Base-by-base conservation (phyloP, 1,140 invertebrate genomes). In the Lepidotrigona ventralis region DNA sequence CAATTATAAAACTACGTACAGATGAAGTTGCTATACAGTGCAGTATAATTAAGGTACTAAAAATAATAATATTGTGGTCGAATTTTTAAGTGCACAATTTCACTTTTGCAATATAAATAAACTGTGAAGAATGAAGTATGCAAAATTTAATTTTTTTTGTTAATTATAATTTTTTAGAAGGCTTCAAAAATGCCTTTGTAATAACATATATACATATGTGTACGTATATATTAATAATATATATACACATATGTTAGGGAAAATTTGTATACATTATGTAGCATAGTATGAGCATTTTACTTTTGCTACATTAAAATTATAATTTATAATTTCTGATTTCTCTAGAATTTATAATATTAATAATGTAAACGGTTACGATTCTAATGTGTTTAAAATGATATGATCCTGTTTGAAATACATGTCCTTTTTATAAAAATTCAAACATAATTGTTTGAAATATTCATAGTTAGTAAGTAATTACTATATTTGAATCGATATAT, bases 1-100 rank as follows among this genome's bases (percentile, higher is more conserved):
- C 29, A 86, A 74, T 86, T 88, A 78, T 79, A 81, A 56, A 74
- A 71, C 64, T 86, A 88, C 81, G 54, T 88, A 70, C 63, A 51
- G 26, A 72, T 76, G 39, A 81, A 87, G 33, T 82, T 81, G 78
- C 79, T 88, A 80, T 87, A 72, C 54, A 63, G 33, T 64, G 51
- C 70, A 66, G 74, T 68, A 85, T 79, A 79, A 78, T 58, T 78
- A 81, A 68, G 56, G 23, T 81, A 73, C 26, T 72, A 80, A 29
- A 19, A 56, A 79, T 75, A 15, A 63, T 75, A 63, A 60, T 75
- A 60, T 60, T 60, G 39, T 72, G 60, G 86, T 80, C 26, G 46
- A 77, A 76, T 53, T 84, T 87, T 87, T 39, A 29, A 84, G 21
- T 86, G 78, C 77, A 84, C 63, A 76, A 68, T 81, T 69, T 76